Percentiles rank a stretch among this genome's conserved stretches.
Conservation (phyloP, 2,113 vertebrate species). For the Carassius gibelio region DNA sequence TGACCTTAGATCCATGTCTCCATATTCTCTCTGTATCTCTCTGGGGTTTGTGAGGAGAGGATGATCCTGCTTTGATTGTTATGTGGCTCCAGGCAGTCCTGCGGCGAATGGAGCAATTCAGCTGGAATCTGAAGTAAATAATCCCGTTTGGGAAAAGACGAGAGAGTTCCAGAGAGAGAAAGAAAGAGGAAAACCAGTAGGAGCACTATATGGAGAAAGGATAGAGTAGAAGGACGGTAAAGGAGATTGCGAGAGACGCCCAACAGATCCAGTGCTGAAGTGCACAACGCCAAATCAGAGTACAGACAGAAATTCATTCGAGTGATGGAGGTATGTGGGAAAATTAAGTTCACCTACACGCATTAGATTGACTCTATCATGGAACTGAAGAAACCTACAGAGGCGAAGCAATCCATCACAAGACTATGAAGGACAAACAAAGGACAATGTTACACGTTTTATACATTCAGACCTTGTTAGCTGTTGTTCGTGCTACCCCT, state of each 20-base stretch:
- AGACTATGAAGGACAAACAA: not conserved
- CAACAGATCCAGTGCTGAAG: not conserved
- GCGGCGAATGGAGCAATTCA: conserved; percentile 47
- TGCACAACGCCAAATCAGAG: not conserved
- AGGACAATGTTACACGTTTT: not conserved
- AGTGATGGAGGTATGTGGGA: conserved; percentile 12
- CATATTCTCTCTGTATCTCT: conserved; percentile 60
- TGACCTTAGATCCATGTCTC: conserved; percentile 27
- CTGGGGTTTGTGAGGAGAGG: conserved; percentile 50
- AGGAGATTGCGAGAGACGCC: not conserved
- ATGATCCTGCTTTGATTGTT: conserved; percentile 56
- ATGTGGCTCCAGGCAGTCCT: conserved; percentile 55
- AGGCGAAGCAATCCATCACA: not conserved
- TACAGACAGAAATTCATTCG: not conserved
- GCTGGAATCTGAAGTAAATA: conserved; percentile 52
- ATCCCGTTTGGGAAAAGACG: conserved; percentile 51
- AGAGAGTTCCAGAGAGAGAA: conserved; percentile 35
- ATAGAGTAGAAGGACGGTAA: conserved; percentile 33
- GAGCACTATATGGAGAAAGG: not conserved
- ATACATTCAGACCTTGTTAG: not conserved
- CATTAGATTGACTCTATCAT: conserved; percentile 5
- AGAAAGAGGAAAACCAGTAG: conserved; percentile 27
- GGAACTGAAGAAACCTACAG: not conserved
- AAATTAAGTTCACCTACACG: not conserved
- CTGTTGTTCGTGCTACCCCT: not conserved